Conservation (phyloP, 2,113 vertebrate genomes). For the Aviceda subcristata region DNA sequence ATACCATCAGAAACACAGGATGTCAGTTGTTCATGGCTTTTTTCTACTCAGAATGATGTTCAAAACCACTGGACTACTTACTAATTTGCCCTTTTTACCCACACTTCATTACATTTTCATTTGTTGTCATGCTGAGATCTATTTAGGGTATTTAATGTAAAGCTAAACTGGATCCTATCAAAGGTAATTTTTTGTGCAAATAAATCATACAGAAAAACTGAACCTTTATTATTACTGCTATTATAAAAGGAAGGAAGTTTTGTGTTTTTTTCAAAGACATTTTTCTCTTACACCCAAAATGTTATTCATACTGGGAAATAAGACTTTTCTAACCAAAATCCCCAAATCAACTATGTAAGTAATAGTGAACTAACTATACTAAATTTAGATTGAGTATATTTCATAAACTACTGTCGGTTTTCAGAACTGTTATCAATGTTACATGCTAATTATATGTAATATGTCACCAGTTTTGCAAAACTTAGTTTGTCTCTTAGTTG, state of each 20-base stretch:
- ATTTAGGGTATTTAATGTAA: not conserved
- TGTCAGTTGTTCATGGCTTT: not conserved
- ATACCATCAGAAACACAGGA: not conserved
- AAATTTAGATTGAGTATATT: not conserved
- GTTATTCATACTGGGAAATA: not conserved
- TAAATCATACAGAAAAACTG: not conserved
- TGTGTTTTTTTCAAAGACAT: not conserved
- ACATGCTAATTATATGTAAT: not conserved
- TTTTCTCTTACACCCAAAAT: not conserved
- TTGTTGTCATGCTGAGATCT: not conserved
- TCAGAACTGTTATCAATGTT: not conserved
- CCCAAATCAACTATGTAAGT: not conserved
- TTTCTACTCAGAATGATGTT: not conserved
- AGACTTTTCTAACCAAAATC: not conserved
- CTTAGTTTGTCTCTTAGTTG: not conserved
- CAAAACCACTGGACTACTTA: not conserved
- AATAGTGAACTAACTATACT: not conserved
- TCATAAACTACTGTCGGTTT: not conserved
- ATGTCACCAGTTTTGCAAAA: not conserved
- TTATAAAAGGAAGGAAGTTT: not conserved
- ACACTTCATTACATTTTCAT: not conserved
- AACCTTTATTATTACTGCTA: not conserved
- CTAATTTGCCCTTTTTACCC: not conserved
- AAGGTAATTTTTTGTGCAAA: not conserved
- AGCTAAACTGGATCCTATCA: not conserved